These are phyloP conservation scores for Helobdella robusta DNA, from an alignment of 2,888 invertebrate genomes.

Conservation along the genomic window DNA sequence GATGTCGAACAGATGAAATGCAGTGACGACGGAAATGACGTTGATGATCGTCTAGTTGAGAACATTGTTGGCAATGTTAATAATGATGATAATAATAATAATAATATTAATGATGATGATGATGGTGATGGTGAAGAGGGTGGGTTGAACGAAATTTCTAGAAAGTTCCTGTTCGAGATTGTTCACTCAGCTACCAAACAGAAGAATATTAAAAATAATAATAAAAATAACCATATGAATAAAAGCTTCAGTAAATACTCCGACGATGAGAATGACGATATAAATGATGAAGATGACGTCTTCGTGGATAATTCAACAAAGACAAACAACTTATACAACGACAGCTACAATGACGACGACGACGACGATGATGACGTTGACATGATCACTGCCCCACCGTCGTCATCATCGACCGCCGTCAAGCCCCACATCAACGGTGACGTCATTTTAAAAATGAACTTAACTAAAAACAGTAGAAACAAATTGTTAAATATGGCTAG, in stretches of 20 bases:
- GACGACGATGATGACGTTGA: neutral
- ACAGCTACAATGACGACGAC: neutral
- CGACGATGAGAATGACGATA: neutral
- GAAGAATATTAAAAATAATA: neutral
- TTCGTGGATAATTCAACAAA: neutral
- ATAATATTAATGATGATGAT: neutral
- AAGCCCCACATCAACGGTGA: too few relatives aligned
- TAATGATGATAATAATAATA: neutral
- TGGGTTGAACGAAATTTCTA: conserved; percentile 19
- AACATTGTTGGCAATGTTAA: neutral
- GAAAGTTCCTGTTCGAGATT: conserved; percentile 14
- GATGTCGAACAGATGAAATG: too few relatives aligned
- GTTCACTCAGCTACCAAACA: conserved; percentile 4
- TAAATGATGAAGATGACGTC: too few relatives aligned
- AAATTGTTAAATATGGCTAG: too few relatives aligned
- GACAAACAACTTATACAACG: neutral
- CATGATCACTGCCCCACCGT: too few relatives aligned
- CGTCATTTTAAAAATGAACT: too few relatives aligned
- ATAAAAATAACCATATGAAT: neutral
- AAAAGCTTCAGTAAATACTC: too few relatives aligned
- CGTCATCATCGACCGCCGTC: too few relatives aligned
- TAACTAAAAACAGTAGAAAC: too few relatives aligned
- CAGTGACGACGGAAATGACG: neutral
- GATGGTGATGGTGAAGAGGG: conserved; percentile 4
- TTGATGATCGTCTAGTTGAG: neutral